Percentiles rank a stretch among this genome's conserved stretches.
Evolutionary conservation across 92 coral and sea anemone species (phyloP).

Genomic region (Desmophyllum pertusum): DNA sequence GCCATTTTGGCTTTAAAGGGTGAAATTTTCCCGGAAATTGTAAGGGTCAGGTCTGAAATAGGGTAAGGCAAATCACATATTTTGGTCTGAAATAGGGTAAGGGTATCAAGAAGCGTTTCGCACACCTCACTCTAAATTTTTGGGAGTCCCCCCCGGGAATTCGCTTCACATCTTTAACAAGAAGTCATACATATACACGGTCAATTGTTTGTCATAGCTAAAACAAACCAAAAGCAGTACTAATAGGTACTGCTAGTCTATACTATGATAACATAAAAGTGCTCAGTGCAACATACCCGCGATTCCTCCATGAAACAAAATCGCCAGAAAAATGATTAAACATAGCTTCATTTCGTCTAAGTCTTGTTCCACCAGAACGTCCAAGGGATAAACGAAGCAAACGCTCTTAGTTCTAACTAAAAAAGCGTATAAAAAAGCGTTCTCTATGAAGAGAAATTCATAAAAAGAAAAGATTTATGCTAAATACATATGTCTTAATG

Average conservation of each 20-base stretch:
- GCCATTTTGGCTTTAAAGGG: too few relatives aligned
- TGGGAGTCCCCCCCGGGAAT: too few relatives aligned
- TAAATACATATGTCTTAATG: neutral
- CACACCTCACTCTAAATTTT: too few relatives aligned
- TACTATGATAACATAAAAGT: neutral
- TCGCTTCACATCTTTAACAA: neutral
- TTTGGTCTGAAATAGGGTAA: too few relatives aligned
- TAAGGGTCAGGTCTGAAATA: too few relatives aligned
- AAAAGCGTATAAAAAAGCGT: neutral
- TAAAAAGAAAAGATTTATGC: neutral
- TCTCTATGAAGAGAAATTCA: neutral
- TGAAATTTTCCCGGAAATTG: too few relatives aligned
- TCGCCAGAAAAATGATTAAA: neutral
- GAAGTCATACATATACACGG: neutral
- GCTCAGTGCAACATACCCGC: neutral
- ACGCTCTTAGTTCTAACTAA: too few relatives aligned
- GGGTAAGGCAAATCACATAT: too few relatives aligned
- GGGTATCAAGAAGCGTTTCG: too few relatives aligned
- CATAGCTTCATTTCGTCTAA: conserved; percentile 4
- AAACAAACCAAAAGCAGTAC: neutral
- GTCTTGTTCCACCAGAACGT: neutral
- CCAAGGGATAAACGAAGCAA: neutral
- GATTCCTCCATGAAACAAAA: neutral
- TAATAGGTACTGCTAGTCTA: neutral
- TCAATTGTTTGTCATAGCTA: neutral